These are phyloP conservation scores for Halcyon malimbica DNA, from an alignment of 2,113 vertebrate species.

Conservation along the genomic window DNA sequence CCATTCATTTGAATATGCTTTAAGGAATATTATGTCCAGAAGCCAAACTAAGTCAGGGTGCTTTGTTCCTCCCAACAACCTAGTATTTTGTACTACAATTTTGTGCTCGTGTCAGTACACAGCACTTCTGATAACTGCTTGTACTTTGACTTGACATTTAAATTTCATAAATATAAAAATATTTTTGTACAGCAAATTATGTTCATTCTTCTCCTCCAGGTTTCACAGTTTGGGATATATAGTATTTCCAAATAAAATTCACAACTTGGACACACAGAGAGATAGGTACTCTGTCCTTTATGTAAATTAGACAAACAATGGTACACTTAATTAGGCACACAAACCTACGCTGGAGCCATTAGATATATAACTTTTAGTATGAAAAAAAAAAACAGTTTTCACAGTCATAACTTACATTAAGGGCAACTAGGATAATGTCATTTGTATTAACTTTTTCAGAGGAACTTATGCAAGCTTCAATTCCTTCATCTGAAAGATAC, in stretches of 20 bases:
- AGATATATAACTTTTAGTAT: background rate
- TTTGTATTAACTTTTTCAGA: slow-evolving; percentile 82
- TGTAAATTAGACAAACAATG: background rate
- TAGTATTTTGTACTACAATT: background rate
- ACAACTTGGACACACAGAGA: background rate
- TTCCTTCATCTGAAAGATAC: slow-evolving; percentile 95
- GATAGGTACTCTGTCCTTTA: background rate
- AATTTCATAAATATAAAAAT: background rate
- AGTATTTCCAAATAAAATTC: background rate
- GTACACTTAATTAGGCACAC: background rate
- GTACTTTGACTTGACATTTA: background rate
- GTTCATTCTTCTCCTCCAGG: background rate
- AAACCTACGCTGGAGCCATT: background rate
- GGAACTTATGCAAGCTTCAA: slow-evolving; percentile 87
- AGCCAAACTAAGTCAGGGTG: background rate
- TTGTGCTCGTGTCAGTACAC: background rate
- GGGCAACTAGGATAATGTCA: slow-evolving; percentile 89
- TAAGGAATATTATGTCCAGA: background rate
- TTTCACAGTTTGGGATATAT: background rate
- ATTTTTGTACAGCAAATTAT: background rate
- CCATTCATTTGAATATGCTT: background rate
- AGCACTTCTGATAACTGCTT: background rate
- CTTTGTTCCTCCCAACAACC: background rate
- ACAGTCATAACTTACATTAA: slow-evolving; percentile 88
- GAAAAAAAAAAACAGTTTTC: background rate